phyloP scores from a whole-genome alignment of 2,888 invertebrate species.

The Caenorhabditis imperialis region DNA sequence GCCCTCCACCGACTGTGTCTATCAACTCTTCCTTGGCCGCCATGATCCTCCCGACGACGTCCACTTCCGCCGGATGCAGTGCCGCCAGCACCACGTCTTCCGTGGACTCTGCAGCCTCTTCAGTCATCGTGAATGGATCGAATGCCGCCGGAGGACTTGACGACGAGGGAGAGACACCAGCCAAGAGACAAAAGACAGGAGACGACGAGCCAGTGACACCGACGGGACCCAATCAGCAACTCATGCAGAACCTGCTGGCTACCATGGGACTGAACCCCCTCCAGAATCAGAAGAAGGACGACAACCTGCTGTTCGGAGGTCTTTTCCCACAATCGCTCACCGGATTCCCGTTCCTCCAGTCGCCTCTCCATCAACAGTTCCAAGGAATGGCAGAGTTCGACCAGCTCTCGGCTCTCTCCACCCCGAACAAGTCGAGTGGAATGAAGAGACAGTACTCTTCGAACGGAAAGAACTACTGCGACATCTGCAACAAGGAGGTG shows the following conservation, averaged over 20 bases:
- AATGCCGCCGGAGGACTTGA: conserved; percentile 8
- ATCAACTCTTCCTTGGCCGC: conserved; percentile 25
- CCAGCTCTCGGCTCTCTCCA: conserved; percentile 28
- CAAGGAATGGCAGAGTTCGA: conserved; percentile 40
- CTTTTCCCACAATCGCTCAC: conserved; percentile 32
- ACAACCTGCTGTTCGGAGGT: conserved; percentile 17
- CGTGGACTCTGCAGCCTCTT: conserved; percentile 37
- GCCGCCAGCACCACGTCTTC: conserved; percentile 38
- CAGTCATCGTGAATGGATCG: conserved; percentile 53
- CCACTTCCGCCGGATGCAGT: conserved; percentile 30
- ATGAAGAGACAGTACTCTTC: conserved; percentile 75
- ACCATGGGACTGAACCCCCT: conserved; percentile 17
- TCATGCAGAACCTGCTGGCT: conserved; percentile 29
- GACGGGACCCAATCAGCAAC: conserved; percentile 10
- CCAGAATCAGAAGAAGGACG: conserved; percentile 23
- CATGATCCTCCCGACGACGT: conserved; percentile 33
- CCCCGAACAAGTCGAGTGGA: conserved; percentile 47
- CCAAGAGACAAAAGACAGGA: conserved; percentile 34
- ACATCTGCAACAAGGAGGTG: conserved; percentile 80
- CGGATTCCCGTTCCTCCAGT: conserved; percentile 27
- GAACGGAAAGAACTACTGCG: conserved; percentile 78
- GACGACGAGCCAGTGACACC: conserved; percentile 49
- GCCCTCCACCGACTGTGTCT: conserved; percentile 24
- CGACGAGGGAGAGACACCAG: conserved; percentile 31
- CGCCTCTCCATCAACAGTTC: conserved; percentile 42